A percentile compares a stretch with the other conserved stretches of the same genome.
phyloP scores from a whole-genome alignment of 2,113 vertebrate genomes.

The Syrmaticus mikado region DNA sequence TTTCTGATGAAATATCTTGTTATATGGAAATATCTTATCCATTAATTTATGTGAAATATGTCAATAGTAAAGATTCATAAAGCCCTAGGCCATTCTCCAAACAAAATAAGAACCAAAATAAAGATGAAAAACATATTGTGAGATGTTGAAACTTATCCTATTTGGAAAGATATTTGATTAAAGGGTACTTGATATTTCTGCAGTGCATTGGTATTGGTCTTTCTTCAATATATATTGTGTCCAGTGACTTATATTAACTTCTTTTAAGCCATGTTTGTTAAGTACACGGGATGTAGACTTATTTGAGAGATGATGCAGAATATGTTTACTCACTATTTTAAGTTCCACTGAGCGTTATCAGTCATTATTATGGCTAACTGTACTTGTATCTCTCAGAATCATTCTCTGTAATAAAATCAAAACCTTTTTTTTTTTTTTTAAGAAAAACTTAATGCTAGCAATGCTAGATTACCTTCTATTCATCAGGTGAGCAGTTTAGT shows the following conservation, averaged over 20 bases:
- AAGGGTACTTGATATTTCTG: neutral
- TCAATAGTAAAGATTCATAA: neutral
- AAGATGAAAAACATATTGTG: neutral
- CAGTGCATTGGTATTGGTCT: neutral
- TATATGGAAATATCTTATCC: conserved; percentile 49
- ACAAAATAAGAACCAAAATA: neutral
- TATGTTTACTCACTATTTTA: neutral
- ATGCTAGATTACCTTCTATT: neutral
- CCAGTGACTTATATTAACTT: neutral
- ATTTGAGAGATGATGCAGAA: neutral
- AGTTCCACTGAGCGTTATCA: neutral
- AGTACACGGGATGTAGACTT: neutral
- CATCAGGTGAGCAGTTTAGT: neutral
- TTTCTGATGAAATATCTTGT: conserved; percentile 59
- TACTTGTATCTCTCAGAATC: neutral
- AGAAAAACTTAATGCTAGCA: neutral
- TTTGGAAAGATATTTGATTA: neutral
- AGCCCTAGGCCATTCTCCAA: neutral
- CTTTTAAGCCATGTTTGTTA: neutral
- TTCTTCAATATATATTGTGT: neutral
- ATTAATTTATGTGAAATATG: conserved; percentile 46
- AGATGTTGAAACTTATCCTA: neutral
- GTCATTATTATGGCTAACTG: neutral
- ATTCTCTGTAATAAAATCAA: neutral
- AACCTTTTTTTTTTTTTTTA: neutral